Percentiles rank a stretch among this genome's conserved stretches.
These are phyloP conservation scores for Drosophila gaucha DNA, from an alignment of 2,888 invertebrate genomes.

Conservation along the genomic window DNA sequence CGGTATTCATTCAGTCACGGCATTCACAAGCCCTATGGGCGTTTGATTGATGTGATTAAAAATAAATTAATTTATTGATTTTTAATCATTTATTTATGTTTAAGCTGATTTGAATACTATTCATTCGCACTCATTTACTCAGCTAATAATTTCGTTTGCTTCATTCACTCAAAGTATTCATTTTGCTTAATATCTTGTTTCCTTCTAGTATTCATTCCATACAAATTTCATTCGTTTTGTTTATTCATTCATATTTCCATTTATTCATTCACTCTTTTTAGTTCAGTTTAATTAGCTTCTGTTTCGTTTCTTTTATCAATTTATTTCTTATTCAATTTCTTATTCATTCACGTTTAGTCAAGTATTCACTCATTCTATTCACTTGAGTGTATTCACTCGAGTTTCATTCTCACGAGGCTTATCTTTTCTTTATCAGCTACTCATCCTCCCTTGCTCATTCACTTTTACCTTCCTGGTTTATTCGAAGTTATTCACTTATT, in stretches of 20 bases:
- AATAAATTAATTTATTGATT: not conserved
- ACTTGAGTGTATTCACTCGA: not conserved
- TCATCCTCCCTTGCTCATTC: not conserved
- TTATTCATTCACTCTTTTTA: not conserved
- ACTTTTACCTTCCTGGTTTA: constrained; percentile 1
- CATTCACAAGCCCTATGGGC: constrained; percentile 9
- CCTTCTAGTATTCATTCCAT: not conserved
- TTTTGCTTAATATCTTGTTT: not conserved
- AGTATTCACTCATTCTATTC: no score
- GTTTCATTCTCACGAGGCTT: no score
- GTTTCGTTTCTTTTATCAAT: no score
- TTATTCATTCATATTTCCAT: not conserved
- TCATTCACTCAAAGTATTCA: not conserved
- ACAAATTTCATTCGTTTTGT: not conserved
- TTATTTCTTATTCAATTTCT: no score
- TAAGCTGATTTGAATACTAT: not conserved
- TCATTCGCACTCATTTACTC: not conserved
- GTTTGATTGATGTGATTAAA: constrained; percentile 35
- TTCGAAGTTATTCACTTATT: constrained; percentile 21
- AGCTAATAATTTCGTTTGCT: not conserved
- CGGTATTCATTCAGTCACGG: constrained; percentile 18
- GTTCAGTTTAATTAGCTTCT: not conserved
- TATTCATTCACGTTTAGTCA: not conserved
- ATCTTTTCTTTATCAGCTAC: not conserved
- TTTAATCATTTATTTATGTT: not conserved